A percentile compares a stretch with the other conserved stretches of the same genome.
Conservation (phyloP, 2,888 invertebrate species). For the Tetragonula carbonaria region DNA sequence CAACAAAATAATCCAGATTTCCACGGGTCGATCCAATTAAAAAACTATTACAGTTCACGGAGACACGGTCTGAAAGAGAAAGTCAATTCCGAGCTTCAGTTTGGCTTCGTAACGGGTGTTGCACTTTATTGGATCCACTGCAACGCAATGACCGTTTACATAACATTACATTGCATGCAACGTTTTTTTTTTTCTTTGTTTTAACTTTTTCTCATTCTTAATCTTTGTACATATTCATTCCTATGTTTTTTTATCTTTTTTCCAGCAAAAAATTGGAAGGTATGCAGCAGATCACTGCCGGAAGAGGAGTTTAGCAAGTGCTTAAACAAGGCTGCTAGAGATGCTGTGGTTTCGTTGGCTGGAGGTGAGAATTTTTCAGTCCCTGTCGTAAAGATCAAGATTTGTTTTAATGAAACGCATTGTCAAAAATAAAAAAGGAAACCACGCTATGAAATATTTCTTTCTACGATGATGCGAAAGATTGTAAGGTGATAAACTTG, state of each 20-base stretch:
- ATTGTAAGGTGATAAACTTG: too few relatives aligned
- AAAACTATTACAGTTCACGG: slow-evolving; percentile 33
- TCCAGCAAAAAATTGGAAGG: slow-evolving; percentile 86
- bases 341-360: slow-evolving; percentile 86
- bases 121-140: slow-evolving; percentile 53
- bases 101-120: slow-evolving; percentile 31
- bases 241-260: slow-evolving; percentile 59
- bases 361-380: slow-evolving; percentile 84
- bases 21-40: slow-evolving; percentile 7
- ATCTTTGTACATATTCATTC: not conserved
- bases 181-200: slow-evolving; percentile 37
- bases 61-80: slow-evolving; percentile 68
- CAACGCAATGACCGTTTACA: slow-evolving; percentile 51
- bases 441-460: too few relatives aligned
- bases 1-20: not conserved
- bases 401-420: not conserved
- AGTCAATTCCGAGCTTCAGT: slow-evolving; percentile 64
- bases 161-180: slow-evolving; percentile 33
- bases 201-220: not conserved
- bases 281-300: slow-evolving; percentile 86
- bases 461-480: too few relatives aligned
- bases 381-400: not conserved
- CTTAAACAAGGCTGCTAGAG: slow-evolving; percentile 85
- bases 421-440: too few relatives aligned
- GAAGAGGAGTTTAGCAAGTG: slow-evolving; percentile 86